Conservation (phyloP, 2,113 vertebrate genomes). For the Turdus rufiventris region DNA sequence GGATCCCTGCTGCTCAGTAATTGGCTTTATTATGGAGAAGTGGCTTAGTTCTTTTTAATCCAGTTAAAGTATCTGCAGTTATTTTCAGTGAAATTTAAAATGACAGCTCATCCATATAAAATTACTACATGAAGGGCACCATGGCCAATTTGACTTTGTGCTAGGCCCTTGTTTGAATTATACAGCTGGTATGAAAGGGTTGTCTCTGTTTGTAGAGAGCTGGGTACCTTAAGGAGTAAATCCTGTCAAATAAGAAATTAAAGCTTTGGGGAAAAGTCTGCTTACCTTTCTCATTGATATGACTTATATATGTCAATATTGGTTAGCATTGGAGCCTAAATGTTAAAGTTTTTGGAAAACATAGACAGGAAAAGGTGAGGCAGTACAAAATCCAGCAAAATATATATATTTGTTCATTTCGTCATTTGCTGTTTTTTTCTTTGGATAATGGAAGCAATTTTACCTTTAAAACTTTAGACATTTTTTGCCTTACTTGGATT, state of each 20-base stretch:
- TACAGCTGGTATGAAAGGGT: not conserved
- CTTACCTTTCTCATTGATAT: not conserved
- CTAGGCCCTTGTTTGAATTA: not conserved
- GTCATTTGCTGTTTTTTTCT: not conserved
- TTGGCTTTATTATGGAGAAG: constrained; percentile 55
- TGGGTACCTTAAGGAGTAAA: not conserved
- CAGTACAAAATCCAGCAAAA: not conserved
- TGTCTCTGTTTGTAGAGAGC: not conserved
- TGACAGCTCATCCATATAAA: constrained; percentile 47
- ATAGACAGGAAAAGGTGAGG: not conserved
- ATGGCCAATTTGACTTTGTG: constrained; percentile 33
- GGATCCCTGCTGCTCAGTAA: constrained; percentile 62
- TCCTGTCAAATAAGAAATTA: not conserved
- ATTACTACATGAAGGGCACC: constrained; percentile 5
- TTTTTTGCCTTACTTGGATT: not conserved
- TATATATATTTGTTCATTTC: not conserved
- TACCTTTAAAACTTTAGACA: not conserved
- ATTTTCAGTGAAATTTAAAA: constrained; percentile 63
- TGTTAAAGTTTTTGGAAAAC: not conserved
- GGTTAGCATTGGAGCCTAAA: not conserved
- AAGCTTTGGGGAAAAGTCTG: not conserved
- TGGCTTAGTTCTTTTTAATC: constrained; percentile 57
- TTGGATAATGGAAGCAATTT: not conserved
- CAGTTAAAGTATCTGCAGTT: constrained; percentile 65
- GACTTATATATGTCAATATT: not conserved